A percentile compares a stretch with the other conserved stretches of the same genome.
Conservation (phyloP, 2,797 vertebrate species). For the Ciconia nigra region DNA sequence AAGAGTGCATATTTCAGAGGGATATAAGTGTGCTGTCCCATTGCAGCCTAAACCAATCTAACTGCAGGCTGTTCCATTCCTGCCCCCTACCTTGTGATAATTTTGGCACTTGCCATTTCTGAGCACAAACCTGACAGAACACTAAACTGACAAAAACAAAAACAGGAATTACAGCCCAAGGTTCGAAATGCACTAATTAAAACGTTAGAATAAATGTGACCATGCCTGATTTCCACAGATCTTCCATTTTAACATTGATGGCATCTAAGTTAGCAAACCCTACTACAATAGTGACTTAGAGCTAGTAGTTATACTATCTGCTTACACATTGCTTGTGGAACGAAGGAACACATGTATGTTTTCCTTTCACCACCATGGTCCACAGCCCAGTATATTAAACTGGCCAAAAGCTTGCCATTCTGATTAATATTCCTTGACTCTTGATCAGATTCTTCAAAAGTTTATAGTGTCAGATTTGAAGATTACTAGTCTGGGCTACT, state of each 20-base stretch:
- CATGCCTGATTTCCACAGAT: not conserved
- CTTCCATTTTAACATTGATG: not conserved
- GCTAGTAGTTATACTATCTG: not conserved
- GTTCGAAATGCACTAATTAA: not conserved
- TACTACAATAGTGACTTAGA: not conserved
- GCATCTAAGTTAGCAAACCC: not conserved
- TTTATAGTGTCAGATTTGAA: not conserved
- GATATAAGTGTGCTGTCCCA: not conserved
- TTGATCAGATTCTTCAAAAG: not conserved
- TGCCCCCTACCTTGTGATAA: not conserved
- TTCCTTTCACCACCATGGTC: not conserved
- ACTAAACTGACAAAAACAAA: not conserved
- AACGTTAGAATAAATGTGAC: not conserved
- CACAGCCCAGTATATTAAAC: not conserved
- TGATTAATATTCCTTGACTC: not conserved
- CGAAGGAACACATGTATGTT: not conserved
- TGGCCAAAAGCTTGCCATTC: not conserved
- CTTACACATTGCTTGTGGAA: not conserved
- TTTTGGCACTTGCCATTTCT: not conserved
- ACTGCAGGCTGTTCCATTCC: not conserved
- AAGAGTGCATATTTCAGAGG: not conserved
- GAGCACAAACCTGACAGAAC: not conserved
- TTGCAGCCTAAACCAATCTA: not conserved
- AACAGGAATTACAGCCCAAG: not conserved
- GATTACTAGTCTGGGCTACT: not conserved